Base-by-base conservation (phyloP, 1,140 invertebrate genomes). In the Leguminivora glycinivorella region DNA sequence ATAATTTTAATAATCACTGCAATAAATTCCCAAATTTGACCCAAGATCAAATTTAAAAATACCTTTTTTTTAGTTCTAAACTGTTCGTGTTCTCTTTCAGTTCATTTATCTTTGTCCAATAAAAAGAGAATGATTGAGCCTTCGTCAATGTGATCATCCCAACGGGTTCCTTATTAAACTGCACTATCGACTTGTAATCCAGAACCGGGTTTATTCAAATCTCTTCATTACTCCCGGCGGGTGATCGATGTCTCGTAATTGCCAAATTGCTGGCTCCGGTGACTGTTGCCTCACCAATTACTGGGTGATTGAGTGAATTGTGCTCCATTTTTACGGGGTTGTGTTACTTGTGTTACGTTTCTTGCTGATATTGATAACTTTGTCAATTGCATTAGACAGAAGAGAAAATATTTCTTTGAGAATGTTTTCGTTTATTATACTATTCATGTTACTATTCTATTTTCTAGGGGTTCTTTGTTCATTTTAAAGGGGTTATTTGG, bases 191-290 rank as follows among this genome's bases (percentile, higher is more conserved):
- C 17, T 19, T 22, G 17, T 52, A 52, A 52, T 52, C 47, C 40
- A n/a, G 14, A 43, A 43, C 38, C 47, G 47, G 40, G 40, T 60
- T 60, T 60, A 60, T 60, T 60, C 25, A 60, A 60, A 60, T 60
- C 24, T 26, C 56, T 60, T 60, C 56, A 60, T 60, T 29, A 60
- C 17, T 22, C 47, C 22, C 56, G 25, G 56, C 24, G 24, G 25
- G 19, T 60, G 56, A 60, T 60, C 14, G 56, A 60, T 60, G 24
- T 24, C 12, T 5, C 9, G 56, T 60, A 60, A 60, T 60, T 60
- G 56, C 14, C n/a, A 60, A 60, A 60, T 60, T 60, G 56, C 24
- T 26, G 10, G 56, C 25, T 26, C 56, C 12, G 56, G 14, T 47
- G 56, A 25, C 56, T 60, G 56, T 60, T 60, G 56, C 12, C 56